Evolutionary conservation across 2,113 vertebrate genomes (phyloP).

Genomic region (Ageneiosus marmoratus): DNA sequence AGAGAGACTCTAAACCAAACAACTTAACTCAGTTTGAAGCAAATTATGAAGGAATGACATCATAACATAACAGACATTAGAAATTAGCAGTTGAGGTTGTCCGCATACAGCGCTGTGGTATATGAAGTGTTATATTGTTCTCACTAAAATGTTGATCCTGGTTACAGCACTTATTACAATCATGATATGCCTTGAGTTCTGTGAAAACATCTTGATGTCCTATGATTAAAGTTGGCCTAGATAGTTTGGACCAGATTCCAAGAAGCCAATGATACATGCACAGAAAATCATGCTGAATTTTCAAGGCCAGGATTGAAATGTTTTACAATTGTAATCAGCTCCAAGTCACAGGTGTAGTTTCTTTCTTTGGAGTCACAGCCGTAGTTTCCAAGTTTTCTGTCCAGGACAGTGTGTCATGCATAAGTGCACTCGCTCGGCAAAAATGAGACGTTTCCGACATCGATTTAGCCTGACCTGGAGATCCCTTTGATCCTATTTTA

Average conservation of each 20-base stretch:
- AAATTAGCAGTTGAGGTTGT: not conserved
- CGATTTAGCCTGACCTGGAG: slow-evolving; percentile 22
- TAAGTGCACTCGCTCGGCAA: slow-evolving; percentile 19
- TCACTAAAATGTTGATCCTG: not conserved
- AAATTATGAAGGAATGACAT: not conserved
- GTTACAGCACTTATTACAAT: not conserved
- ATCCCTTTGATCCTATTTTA: slow-evolving; percentile 43
- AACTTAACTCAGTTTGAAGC: not conserved
- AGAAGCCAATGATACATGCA: not conserved
- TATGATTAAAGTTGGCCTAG: not conserved
- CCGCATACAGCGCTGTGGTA: too few relatives aligned
- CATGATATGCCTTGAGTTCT: not conserved
- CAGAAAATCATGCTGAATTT: not conserved
- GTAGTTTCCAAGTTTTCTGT: not conserved
- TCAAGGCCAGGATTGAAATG: not conserved
- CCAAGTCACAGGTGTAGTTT: not conserved
- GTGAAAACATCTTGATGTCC: not conserved
- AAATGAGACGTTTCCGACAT: slow-evolving; percentile 34
- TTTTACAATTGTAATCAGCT: not conserved
- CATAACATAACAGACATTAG: not conserved
- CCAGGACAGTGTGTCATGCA: slow-evolving; percentile 16
- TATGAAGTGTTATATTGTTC: not conserved
- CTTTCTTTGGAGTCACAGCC: not conserved
- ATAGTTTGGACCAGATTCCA: not conserved
- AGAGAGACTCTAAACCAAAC: not conserved